Evolutionary conservation across 2,888 invertebrate species (phyloP).

Genomic region (Lamellibrachia columna): DNA sequence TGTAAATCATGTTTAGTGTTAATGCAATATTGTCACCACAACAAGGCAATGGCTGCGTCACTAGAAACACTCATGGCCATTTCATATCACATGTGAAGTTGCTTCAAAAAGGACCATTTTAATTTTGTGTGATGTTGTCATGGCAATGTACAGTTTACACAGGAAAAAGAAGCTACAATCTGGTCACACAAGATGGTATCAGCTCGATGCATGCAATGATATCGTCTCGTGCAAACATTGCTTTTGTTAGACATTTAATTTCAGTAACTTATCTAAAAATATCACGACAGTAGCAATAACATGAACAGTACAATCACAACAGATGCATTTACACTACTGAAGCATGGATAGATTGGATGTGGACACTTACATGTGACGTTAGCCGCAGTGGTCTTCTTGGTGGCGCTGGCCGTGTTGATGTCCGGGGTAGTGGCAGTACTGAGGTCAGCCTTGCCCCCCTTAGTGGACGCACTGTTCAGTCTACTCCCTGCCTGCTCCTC

Average conservation of each 20-base stretch:
- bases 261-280: no score
- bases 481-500: not conserved
- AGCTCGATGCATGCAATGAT: no score
- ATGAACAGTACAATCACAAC: not conserved
- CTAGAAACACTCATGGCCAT: no score
- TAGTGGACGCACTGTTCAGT: conserved; percentile 9
- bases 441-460: not conserved
- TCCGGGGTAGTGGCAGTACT: not conserved
- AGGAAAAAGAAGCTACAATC: no score
- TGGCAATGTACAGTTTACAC: no score
- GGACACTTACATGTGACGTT: not conserved
- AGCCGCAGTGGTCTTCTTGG: not conserved
- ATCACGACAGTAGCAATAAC: not conserved
- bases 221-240: no score
- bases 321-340: not conserved
- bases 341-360: not conserved
- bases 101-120: no score
- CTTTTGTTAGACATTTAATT: no score
- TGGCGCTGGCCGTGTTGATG: not conserved
- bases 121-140: no score
- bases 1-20: not conserved
- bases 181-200: no score
- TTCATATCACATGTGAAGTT: no score
- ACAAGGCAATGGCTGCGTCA: not conserved
- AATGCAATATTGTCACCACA: not conserved